A percentile compares a stretch with the other conserved stretches of the same genome.
Conservation (phyloP, 1,140 invertebrate genomes). For the Pomacea maculata region DNA sequence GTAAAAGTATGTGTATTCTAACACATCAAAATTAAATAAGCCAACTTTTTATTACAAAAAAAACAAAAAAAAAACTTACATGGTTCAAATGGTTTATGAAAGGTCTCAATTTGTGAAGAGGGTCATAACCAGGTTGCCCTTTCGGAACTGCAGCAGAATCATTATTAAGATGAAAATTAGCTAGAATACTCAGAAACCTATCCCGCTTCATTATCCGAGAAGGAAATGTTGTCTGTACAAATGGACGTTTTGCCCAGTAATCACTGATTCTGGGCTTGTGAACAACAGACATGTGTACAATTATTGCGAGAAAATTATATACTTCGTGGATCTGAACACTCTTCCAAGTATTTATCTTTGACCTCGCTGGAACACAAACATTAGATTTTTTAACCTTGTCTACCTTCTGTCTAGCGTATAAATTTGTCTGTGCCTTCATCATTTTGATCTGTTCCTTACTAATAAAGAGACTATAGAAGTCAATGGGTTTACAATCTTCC, state of each 20-base stretch:
- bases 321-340: background rate
- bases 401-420: too few species aligned
- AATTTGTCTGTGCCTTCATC: too few species aligned
- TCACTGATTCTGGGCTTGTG: constrained; percentile 5
- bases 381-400: too few species aligned
- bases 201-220: background rate
- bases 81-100: too few species aligned
- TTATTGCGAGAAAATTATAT: constrained; percentile 12
- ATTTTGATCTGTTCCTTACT: too few species aligned
- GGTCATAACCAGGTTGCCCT: background rate
- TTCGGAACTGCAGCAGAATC: background rate
- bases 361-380: background rate
- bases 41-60: too few species aligned
- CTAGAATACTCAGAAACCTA: background rate
- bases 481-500: too few species aligned
- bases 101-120: too few species aligned
- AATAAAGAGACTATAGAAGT: too few species aligned
- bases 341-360: background rate
- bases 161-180: background rate
- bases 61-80: too few species aligned
- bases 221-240: background rate
- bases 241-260: constrained; percentile 13
- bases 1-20: too few species aligned
- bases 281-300: constrained; percentile 7
- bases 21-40: too few species aligned